Conservation (phyloP, 2,888 invertebrate species). For the Hermodice carunculata region DNA sequence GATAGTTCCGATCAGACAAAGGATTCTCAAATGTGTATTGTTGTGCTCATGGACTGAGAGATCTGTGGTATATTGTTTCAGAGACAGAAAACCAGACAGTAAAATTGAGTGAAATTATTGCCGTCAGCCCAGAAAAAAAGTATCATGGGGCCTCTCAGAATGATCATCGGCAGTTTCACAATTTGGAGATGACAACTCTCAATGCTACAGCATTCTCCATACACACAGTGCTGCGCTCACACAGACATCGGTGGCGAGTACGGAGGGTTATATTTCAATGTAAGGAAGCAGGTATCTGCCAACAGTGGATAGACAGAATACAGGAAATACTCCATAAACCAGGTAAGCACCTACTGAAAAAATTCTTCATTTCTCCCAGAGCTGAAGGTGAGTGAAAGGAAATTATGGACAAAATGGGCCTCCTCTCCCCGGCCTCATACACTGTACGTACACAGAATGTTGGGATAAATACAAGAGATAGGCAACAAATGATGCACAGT, state of each 20-base stretch:
- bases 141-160: background rate
- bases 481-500: too few species aligned
- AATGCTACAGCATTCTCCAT: slow-evolving; percentile 54
- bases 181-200: slow-evolving; percentile 51
- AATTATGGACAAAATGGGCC: too few species aligned
- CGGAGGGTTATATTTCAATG: slow-evolving; percentile 55
- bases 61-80: slow-evolving; percentile 8
- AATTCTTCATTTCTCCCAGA: background rate
- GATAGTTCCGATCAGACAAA: too few species aligned
- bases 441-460: too few species aligned
- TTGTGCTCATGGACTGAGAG: too few species aligned
- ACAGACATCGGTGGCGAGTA: slow-evolving; percentile 60
- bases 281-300: slow-evolving; percentile 61
- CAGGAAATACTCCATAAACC: slow-evolving; percentile 59
- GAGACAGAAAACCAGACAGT: slow-evolving; percentile 33
- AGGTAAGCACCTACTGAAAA: slow-evolving; percentile 42
- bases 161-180: slow-evolving; percentile 19
- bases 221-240: slow-evolving; percentile 48
- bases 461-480: too few species aligned
- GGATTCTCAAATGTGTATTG: too few species aligned
- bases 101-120: slow-evolving; percentile 27
- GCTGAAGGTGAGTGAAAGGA: background rate
- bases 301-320: slow-evolving; percentile 61
- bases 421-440: too few species aligned
- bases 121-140: slow-evolving; percentile 8